A percentile compares a stretch with the other conserved stretches of the same genome.
Evolutionary conservation across 2,888 invertebrate species (phyloP).

Genomic region (Caenorhabditis parvicauda): DNA sequence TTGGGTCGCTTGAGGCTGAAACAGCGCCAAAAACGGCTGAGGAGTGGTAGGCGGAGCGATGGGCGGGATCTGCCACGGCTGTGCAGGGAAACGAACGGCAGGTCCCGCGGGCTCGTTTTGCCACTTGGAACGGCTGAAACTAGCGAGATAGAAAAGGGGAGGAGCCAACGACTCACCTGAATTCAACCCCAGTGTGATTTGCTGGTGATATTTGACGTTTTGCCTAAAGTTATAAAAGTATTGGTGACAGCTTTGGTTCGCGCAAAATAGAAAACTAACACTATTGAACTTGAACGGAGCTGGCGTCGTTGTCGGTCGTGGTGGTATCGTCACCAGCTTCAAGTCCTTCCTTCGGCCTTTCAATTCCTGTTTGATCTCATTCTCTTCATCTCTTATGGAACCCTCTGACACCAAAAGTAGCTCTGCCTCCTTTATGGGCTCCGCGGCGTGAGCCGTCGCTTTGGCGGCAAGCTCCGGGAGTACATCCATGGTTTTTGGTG

Average conservation of each 20-base stretch:
- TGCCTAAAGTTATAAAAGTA: neutral
- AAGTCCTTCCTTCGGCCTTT: conserved; percentile 5
- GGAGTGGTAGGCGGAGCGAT: conserved; percentile 18
- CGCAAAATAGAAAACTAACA: conserved; percentile 19
- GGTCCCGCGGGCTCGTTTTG: neutral
- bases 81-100: conserved; percentile 49
- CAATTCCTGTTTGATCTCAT: conserved; percentile 6
- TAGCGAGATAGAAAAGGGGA: neutral
- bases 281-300: conserved; percentile 33
- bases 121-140: neutral
- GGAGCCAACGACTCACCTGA: no score
- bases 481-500: conserved; percentile 19
- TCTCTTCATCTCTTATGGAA: neutral
- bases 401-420: neutral
- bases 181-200: neutral
- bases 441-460: neutral
- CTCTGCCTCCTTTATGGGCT: conserved; percentile 13
- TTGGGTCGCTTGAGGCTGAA: conserved; percentile 11
- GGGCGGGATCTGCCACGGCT: conserved; percentile 55
- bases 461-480: conserved; percentile 14
- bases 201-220: neutral
- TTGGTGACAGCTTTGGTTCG: neutral
- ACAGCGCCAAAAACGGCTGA: conserved; percentile 17
- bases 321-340: conserved; percentile 32
- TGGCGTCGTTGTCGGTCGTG: conserved; percentile 15